Evolutionary conservation across 1,140 invertebrate species (phyloP), one percentile per base, ranked within the genome.

Genomic region (Leucophenga varia): DNA sequence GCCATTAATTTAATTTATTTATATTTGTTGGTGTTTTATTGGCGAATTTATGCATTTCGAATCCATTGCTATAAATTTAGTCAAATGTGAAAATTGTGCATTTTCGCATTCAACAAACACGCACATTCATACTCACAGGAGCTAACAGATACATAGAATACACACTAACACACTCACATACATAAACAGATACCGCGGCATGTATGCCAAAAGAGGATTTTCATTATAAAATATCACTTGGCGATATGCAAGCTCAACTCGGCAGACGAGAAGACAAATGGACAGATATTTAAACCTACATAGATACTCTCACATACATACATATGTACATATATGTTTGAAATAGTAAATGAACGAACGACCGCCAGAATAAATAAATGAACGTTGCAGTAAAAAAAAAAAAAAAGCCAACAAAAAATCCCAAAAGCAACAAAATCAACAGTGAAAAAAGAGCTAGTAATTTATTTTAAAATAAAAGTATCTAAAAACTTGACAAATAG

Each of bases 1-100:
- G 53, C 41, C 64, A 68, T 72, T 64, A 60, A 63, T 72, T 61
- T 60, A 68, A 68, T 71, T 71, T 72, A 72, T 72, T 68, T 72
- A 71, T 50, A 50, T 72, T 68, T 59, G 40, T 59, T 60, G 61
- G 49, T 54, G 48, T 63, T 57, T 63, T 57, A 65, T 63, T 65
- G 61, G 57, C 50, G 54, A 54, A 61, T 56, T 64, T 64, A 61
- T 61, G 45, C 58, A 52, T 52, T 52, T 60, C 59, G 59, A 64
- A 63, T 61, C 53, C 44, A 49, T 19, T 13, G 42, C 32, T 30
- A 72, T 72, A 72, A 71, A 72, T 72, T 72, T 61, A 51, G 56
- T 57, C 51, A 55, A 72, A 72, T 72, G 68, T 65, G 68, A 65
- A 72, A 72, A 72, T 72, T 68, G 65, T 67, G 67, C 59, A 56